These are phyloP conservation scores for Catonia carolina DNA, from an alignment of 2,888 invertebrate species.

Conservation along the genomic window DNA sequence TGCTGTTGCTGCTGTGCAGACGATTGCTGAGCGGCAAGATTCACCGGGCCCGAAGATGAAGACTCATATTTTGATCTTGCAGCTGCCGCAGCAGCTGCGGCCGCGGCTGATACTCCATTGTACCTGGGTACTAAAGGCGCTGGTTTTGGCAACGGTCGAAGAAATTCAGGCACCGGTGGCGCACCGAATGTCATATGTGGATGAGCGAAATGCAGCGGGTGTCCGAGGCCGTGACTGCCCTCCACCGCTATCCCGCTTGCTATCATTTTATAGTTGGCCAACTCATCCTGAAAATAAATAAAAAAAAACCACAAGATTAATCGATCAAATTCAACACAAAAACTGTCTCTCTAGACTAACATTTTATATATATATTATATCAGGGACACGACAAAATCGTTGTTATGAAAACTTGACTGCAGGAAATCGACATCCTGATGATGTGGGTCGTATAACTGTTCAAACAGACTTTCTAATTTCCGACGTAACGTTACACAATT, in stretches of 20 bases:
- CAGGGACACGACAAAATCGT: too few species aligned
- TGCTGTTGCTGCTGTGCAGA: background rate
- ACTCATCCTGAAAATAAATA: too few species aligned
- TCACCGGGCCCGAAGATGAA: slow-evolving; percentile 41
- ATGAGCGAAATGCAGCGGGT: slow-evolving; percentile 19
- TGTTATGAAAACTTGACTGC: too few species aligned
- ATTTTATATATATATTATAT: too few species aligned
- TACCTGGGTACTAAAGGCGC: slow-evolving; percentile 40
- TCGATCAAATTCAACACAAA: too few species aligned
- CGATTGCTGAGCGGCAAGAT: slow-evolving; percentile 40
- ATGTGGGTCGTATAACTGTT: too few species aligned
- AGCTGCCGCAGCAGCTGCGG: slow-evolving; percentile 8
- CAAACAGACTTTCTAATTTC: too few species aligned
- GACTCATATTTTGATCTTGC: slow-evolving; percentile 17
- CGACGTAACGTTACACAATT: too few species aligned
- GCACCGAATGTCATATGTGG: slow-evolving; percentile 25
- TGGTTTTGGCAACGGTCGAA: slow-evolving; percentile 57
- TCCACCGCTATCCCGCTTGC: slow-evolving; percentile 60
- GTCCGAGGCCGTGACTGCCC: slow-evolving; percentile 46
- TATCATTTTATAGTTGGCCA: slow-evolving; percentile 48
- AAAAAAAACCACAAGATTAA: too few species aligned
- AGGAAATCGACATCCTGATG: too few species aligned
- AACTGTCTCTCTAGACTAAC: too few species aligned
- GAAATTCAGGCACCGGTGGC: slow-evolving; percentile 54
- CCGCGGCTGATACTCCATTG: slow-evolving; percentile 25